A percentile compares a stretch with the other conserved stretches of the same genome.
phyloP scores from a whole-genome alignment of 2,113 vertebrate genomes.

The Lycaon pictus region DNA sequence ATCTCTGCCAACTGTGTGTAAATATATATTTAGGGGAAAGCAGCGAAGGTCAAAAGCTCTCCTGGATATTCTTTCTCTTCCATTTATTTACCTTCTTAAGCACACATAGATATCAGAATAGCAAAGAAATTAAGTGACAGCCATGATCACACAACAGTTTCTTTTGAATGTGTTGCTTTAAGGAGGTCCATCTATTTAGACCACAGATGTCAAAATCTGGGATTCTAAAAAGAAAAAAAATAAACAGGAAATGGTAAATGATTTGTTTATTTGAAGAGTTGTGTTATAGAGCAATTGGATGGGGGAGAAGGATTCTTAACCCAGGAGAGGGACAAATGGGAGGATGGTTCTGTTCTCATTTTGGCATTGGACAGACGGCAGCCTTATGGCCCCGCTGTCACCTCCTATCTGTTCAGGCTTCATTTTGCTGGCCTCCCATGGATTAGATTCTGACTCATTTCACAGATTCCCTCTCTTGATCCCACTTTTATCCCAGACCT shows the following conservation, averaged over 20 bases:
- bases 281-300: background rate
- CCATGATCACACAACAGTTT: background rate
- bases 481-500: background rate
- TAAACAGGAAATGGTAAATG: background rate
- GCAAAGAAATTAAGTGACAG: background rate
- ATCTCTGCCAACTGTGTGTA: constrained; percentile 31
- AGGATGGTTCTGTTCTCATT: background rate
- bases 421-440: background rate
- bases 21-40: constrained; percentile 61
- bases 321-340: background rate
- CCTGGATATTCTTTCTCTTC: background rate
- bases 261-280: constrained; percentile 30
- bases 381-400: constrained; percentile 57
- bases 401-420: constrained; percentile 9
- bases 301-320: background rate
- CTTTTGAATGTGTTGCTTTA: background rate
- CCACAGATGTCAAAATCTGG: background rate
- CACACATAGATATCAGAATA: background rate
- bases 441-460: constrained; percentile 36
- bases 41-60: constrained; percentile 31
- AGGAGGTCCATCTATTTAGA: background rate
- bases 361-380: constrained; percentile 47
- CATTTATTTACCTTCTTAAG: background rate
- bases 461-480: background rate
- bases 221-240: background rate